Conservation (phyloP, 2,888 invertebrate species). For the Cynaeus angustus region DNA sequence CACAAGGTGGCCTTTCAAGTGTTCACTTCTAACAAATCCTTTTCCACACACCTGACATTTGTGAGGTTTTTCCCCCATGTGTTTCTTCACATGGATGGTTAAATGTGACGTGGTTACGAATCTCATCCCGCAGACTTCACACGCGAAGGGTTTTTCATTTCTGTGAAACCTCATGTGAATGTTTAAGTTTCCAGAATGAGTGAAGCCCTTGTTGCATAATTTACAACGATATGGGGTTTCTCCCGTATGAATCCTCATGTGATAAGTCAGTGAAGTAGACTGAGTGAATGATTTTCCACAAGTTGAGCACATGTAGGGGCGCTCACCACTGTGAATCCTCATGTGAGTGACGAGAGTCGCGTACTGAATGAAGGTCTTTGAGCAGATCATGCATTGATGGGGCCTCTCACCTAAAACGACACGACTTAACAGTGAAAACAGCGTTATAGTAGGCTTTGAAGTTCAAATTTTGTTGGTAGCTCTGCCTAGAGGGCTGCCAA, state of each 20-base stretch:
- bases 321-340: conserved; percentile 57
- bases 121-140: conserved; percentile 60
- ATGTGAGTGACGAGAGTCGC: conserved; percentile 56
- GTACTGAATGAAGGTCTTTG: conserved; percentile 59
- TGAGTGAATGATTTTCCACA: conserved; percentile 64
- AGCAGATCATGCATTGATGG: conserved; percentile 57
- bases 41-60: conserved; percentile 74
- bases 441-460: too few species aligned
- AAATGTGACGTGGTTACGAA: conserved; percentile 66
- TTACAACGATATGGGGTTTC: conserved; percentile 61
- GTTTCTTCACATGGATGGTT: conserved; percentile 63
- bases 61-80: conserved; percentile 62
- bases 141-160: conserved; percentile 62
- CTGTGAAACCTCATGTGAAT: conserved; percentile 64
- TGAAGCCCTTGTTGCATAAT: conserved; percentile 61
- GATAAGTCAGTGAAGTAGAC: conserved; percentile 60
- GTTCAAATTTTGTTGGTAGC: too few species aligned
- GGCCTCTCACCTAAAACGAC: conserved; percentile 58
- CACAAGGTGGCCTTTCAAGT: conserved; percentile 73
- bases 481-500: too few species aligned
- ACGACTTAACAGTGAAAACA: too few species aligned
- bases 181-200: conserved; percentile 62
- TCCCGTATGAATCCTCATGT: conserved; percentile 62
- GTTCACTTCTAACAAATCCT: conserved; percentile 73
- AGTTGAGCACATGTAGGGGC: conserved; percentile 56